A percentile compares a stretch with the other conserved stretches of the same genome.
Evolutionary conservation across 2,888 invertebrate genomes (phyloP).

Genomic region (Drosophila picticornis): DNA sequence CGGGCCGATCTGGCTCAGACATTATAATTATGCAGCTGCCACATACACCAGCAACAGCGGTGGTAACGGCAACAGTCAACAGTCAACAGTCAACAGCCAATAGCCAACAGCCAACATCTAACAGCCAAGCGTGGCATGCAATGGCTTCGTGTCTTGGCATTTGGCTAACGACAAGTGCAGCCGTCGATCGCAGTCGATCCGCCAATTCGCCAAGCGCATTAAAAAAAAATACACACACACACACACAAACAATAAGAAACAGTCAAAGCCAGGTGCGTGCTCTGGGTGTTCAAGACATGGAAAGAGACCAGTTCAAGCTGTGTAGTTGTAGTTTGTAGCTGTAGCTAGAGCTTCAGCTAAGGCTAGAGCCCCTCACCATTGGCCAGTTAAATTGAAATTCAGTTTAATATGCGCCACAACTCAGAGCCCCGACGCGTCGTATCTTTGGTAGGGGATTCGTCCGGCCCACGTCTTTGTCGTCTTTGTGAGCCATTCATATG

Average conservation of each 20-base stretch:
- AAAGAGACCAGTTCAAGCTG: constrained; percentile 19
- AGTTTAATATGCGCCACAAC: constrained; percentile 64
- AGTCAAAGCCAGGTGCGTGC: constrained; percentile 73
- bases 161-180: constrained; percentile 78
- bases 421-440: constrained; percentile 33
- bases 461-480: constrained; percentile 49
- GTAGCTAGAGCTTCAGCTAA: constrained; percentile 7
- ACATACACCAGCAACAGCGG: constrained; percentile 54
- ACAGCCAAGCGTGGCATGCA: constrained; percentile 63
- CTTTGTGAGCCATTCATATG: constrained; percentile 68
- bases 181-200: constrained; percentile 63
- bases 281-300: constrained; percentile 44
- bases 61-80: constrained; percentile 12
- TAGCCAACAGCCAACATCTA: constrained; percentile 12
- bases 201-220: constrained; percentile 64
- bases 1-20: constrained; percentile 71
- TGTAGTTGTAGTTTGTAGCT: constrained; percentile 10
- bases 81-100: background rate
- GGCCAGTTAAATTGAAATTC: constrained; percentile 64
- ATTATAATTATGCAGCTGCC: constrained; percentile 80
- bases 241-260: constrained; percentile 12
- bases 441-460: constrained; percentile 22
- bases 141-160: constrained; percentile 71
- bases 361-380: constrained; percentile 9
- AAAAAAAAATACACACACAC: constrained; percentile 23